Base-by-base conservation (phyloP, 2,113 vertebrate species). In the Eurypyga helias region DNA sequence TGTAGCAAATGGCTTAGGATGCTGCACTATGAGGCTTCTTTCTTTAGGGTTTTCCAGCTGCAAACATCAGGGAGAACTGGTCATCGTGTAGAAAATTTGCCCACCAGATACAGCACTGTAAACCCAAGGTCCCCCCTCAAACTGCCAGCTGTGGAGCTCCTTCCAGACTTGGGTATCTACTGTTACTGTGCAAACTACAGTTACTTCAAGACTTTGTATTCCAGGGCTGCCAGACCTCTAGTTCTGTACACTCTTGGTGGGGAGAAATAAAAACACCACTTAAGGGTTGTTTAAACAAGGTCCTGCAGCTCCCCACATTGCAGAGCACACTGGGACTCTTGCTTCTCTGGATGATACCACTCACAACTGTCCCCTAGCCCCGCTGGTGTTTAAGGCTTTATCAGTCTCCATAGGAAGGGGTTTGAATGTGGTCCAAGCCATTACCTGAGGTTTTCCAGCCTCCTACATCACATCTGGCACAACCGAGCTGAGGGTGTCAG, bases 361-460 rank as follows among this genome's bases (percentile, higher is more conserved):
- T 81, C 2, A 0, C 25, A 31, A 48, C 26, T 6, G 3, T 38
- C 55, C 29, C 29, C 21, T 26, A 77, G 66, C 45, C 23, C 33
- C 1, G 4, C 1, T 52, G 67, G 20, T 58, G 55, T 41, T 70
- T 58, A 31, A 55, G 19, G 36, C 24, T 89, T 84, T 82, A 46
- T 54, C 84, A 81, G 36, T 33, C 76, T 61, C 52, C 62, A 57
- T 17, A 51, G 72, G 54, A 89, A 93, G 65, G 9, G 46, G 49
- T 3, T 2, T 89, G 65, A 87, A 75, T 20, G 21, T 46, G 55
- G 11, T 89, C 52, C 78, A 87, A 87, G 69, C 0, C 3, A 84
- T 57, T 76, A 67, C 57, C 61, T 90, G 88, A 93, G 62, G 76
- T 89, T 93, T 93, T 87, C 80, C 89, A 94, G 61, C 45, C 73